A percentile compares a stretch with the other conserved stretches of the same genome.
These are phyloP conservation scores for Masnerella sp. DNA, from an alignment of 2,888 invertebrate species.

Conservation along the genomic window DNA sequence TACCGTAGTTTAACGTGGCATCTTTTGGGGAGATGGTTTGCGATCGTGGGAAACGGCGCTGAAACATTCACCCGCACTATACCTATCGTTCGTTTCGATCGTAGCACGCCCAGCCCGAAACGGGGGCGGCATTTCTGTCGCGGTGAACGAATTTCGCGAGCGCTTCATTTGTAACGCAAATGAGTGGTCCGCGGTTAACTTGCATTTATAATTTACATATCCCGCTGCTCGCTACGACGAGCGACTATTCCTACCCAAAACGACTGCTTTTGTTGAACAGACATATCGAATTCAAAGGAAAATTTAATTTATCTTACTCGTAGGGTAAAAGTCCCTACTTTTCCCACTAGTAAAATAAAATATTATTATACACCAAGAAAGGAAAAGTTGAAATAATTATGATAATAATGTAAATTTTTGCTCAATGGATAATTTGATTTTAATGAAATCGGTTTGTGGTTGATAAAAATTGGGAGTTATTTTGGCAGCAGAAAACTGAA, in stretches of 20 bases:
- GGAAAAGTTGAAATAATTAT: too few species aligned
- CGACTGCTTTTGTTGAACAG: too few species aligned
- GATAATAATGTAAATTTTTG: too few species aligned
- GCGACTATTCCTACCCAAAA: too few species aligned
- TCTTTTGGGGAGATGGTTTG: conserved; percentile 10
- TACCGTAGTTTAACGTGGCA: background rate
- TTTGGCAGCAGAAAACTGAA: too few species aligned
- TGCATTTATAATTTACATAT: conserved; percentile 48
- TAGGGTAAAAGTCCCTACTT: too few species aligned
- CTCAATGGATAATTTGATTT: background rate
- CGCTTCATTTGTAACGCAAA: conserved; percentile 40
- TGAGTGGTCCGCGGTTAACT: conserved; percentile 22
- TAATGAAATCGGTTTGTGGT: background rate
- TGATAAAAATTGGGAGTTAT: too few species aligned
- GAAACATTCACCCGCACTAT: conserved; percentile 37
- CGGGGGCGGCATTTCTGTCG: conserved; percentile 48
- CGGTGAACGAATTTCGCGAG: conserved; percentile 55
- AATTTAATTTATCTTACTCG: too few species aligned
- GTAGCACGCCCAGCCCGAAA: conserved; percentile 32
- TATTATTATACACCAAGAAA: too few species aligned
- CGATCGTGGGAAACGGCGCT: conserved; percentile 4
- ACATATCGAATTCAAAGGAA: too few species aligned
- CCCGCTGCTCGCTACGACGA: too few species aligned
- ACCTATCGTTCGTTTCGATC: conserved; percentile 24
- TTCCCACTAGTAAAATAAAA: too few species aligned